These are phyloP conservation scores for Trichoplusia ni DNA, from an alignment of 1,140 invertebrate species.

Conservation along the genomic window DNA sequence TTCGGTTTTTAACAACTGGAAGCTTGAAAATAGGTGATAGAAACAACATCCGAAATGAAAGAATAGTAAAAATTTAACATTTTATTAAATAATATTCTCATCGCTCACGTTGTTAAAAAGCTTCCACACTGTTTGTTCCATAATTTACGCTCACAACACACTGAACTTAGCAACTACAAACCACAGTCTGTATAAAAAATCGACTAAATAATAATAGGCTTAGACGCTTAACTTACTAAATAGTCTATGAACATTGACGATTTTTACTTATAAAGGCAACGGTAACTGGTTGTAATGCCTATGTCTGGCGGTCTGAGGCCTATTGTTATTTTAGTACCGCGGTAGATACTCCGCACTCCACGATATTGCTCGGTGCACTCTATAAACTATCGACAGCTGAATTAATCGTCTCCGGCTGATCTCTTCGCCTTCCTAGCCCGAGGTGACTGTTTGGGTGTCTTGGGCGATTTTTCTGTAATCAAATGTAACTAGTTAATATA, in stretches of 20 bases:
- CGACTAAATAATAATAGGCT: conserved; percentile 65
- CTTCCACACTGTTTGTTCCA: conserved; percentile 75
- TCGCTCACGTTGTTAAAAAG: conserved; percentile 70
- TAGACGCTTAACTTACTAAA: conserved; percentile 11
- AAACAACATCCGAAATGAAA: too few relatives aligned
- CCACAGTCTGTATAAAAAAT: conserved; percentile 66
- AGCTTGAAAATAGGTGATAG: conserved; percentile 9
- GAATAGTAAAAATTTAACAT: conserved; percentile 71
- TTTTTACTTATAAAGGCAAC: not conserved
- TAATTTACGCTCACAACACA: conserved; percentile 75
- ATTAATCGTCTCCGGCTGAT: conserved; percentile 84
- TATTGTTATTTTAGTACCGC: conserved; percentile 64
- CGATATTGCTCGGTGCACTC: conserved; percentile 41
- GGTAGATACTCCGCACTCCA: conserved; percentile 27
- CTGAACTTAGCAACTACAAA: conserved; percentile 64
- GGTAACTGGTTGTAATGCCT: not conserved
- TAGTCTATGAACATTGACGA: not conserved
- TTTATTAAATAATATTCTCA: conserved; percentile 77
- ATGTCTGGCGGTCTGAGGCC: conserved; percentile 24
- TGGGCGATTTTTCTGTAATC: conserved; percentile 84
- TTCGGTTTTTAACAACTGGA: too few relatives aligned
- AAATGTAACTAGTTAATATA: conserved; percentile 41
- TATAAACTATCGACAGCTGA: conserved; percentile 37
- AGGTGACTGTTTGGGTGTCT: conserved; percentile 84
- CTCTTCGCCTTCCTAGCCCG: conserved; percentile 88